A percentile compares a stretch with the other conserved stretches of the same genome.
phyloP scores from a whole-genome alignment of 2,113 vertebrate species.

The Phyllopteryx taeniolatus region DNA sequence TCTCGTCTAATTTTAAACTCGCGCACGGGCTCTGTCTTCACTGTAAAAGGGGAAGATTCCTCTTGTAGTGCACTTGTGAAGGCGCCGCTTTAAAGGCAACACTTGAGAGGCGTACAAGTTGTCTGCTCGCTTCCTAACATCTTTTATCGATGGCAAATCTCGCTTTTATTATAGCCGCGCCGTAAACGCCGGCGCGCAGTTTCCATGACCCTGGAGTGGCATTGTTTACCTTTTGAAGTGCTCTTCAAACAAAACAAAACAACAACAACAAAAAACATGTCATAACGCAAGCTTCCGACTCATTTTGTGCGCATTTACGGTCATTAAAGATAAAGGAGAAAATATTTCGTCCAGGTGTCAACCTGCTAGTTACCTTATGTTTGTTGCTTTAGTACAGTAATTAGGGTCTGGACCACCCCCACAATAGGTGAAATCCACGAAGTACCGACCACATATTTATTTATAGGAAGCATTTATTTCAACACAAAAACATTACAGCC shows the following conservation, averaged over 20 bases:
- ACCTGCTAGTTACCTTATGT: background rate
- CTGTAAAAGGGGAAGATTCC: slow-evolving; percentile 30
- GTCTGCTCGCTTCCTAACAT: slow-evolving; percentile 20
- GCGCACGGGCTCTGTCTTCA: slow-evolving; percentile 28
- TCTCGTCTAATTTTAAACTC: slow-evolving; percentile 41
- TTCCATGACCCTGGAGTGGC: slow-evolving; percentile 20
- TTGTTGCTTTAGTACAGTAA: too few relatives aligned
- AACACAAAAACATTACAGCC: too few relatives aligned
- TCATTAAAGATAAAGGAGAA: slow-evolving; percentile 24
- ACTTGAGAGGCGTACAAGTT: slow-evolving; percentile 24
- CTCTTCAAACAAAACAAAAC: slow-evolving; percentile 10
- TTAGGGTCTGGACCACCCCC: too few relatives aligned
- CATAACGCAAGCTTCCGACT: background rate
- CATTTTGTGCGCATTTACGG: slow-evolving; percentile 27
- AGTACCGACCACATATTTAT: too few relatives aligned
- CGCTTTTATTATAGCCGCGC: slow-evolving; percentile 16
- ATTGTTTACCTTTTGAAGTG: slow-evolving; percentile 38
- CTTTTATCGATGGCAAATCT: slow-evolving; percentile 16
- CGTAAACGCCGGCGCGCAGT: slow-evolving; percentile 21
- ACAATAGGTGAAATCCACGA: too few relatives aligned
- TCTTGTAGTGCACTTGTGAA: slow-evolving; percentile 20
- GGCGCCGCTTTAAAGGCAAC: slow-evolving; percentile 35
- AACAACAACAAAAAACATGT: background rate
- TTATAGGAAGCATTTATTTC: too few relatives aligned
- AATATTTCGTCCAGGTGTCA: slow-evolving; percentile 44